Evolutionary conservation across 2,113 vertebrate species (phyloP), one percentile per base, ranked within the genome.

Genomic region (Promerops cafer): DNA sequence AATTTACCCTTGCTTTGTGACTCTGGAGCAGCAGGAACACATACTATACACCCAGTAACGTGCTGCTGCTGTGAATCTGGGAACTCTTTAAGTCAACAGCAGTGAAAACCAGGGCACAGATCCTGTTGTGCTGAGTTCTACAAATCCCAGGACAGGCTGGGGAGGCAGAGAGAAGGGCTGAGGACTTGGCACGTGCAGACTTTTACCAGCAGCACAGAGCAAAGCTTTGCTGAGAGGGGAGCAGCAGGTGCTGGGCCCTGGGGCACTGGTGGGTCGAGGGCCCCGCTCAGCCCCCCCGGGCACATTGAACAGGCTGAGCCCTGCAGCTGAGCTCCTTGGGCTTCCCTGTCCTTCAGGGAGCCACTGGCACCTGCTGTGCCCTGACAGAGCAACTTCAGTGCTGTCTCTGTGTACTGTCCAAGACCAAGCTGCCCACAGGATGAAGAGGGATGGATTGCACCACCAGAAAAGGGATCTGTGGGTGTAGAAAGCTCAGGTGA

Each of bases 361-460:
- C 6, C 10, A 11, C 9, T 13, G 31, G 37, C 0, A 2, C 9
- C 26, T n/a, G n/a, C 14, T 64, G 44, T 1, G 7, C 10, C 6
- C 20, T 27, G 8, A 2, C 4, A 52, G 39, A 63, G 2, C 13
- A 27, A 13, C 3, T 31, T 45, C 9, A 22, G 37, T 11, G 23
- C 13, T 0, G 1, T 8, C 17, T 65, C 39, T 5, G 14, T 37
- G 18, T 12, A 4, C 20, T 47, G 49, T 10, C 9, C 9, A 30
- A 39, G 45, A 9, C 15, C 1, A 6, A 57, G 27, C 9, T 56
- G 37, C 35, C 52, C 2, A 2, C 10, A 31, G 49, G 13, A 33
- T 4, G 15, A 13, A 28, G 45, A 68, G 23, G 28, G 49, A 7
- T 2, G 23, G 26, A 24, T 11, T 22, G 6, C 7, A 5, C 37